These are phyloP conservation scores for Aphodius sticticus DNA, from an alignment of 2,888 invertebrate genomes.

Conservation along the genomic window DNA sequence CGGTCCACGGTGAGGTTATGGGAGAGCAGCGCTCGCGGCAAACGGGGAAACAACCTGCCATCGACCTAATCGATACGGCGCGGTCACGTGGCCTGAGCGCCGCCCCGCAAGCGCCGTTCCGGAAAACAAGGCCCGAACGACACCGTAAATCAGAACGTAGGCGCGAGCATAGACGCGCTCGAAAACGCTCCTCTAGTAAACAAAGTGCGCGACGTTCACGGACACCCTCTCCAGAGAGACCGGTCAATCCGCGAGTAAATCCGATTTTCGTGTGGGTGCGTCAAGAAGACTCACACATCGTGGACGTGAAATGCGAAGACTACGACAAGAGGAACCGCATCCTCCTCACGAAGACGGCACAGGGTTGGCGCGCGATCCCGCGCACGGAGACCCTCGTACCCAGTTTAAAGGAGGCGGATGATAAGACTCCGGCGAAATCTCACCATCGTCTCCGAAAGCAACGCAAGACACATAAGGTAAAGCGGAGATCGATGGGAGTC, in stretches of 20 bases:
- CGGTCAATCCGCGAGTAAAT: slow-evolving; percentile 72
- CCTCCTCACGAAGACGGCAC: slow-evolving; percentile 80
- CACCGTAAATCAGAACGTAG: slow-evolving; percentile 54
- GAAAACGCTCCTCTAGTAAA: slow-evolving; percentile 53
- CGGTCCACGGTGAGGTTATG: slow-evolving; percentile 57
- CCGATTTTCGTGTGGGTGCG: slow-evolving; percentile 88
- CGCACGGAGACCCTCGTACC: slow-evolving; percentile 72
- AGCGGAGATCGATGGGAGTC: slow-evolving; percentile 55
- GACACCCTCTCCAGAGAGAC: slow-evolving; percentile 54
- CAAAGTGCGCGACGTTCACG: slow-evolving; percentile 41
- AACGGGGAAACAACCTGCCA: slow-evolving; percentile 54
- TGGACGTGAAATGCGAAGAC: slow-evolving; percentile 87
- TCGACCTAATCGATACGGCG: slow-evolving; percentile 58
- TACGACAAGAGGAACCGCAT: slow-evolving; percentile 87
- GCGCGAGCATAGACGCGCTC: slow-evolving; percentile 58
- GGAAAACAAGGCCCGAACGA: slow-evolving; percentile 49
- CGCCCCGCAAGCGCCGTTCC: slow-evolving; percentile 58
- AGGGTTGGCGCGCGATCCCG: slow-evolving; percentile 85
- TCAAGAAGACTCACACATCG: slow-evolving; percentile 80
- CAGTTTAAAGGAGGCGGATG: slow-evolving; percentile 57
- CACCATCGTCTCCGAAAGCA: slow-evolving; percentile 47
- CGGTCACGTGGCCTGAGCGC: slow-evolving; percentile 59
- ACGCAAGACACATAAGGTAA: slow-evolving; percentile 46
- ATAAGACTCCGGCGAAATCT: slow-evolving; percentile 30
- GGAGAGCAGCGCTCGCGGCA: slow-evolving; percentile 59